Conservation (phyloP, 2,888 invertebrate genomes). For the Heteromurus nitidus region DNA sequence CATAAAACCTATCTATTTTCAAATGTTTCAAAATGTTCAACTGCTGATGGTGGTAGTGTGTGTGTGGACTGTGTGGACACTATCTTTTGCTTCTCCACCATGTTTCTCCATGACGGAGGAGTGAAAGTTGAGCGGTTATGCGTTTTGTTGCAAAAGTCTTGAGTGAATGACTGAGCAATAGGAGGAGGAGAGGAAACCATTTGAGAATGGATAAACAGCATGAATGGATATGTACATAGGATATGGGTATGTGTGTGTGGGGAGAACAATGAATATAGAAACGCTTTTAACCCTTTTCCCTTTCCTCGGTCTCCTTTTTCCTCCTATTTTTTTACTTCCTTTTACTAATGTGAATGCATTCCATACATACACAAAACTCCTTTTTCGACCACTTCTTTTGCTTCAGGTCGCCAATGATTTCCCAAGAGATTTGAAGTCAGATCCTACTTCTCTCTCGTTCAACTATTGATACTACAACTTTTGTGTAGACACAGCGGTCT, state of each 20-base stretch:
- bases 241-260: not conserved
- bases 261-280: not conserved
- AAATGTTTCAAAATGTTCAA: not conserved
- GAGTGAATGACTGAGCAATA: not conserved
- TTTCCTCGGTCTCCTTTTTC: too few species aligned
- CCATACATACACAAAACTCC: conserved; percentile 27
- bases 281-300: conserved; percentile 21
- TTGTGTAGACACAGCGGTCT: too few species aligned
- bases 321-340: conserved; percentile 13
- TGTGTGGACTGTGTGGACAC: not conserved
- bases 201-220: conserved; percentile 16
- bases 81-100: not conserved
- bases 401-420: conserved; percentile 58
- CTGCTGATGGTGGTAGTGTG: conserved; percentile 8
- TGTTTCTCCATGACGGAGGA: not conserved
- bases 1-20: conserved; percentile 19
- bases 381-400: conserved; percentile 54
- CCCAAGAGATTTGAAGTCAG: conserved; percentile 53
- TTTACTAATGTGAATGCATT: conserved; percentile 39
- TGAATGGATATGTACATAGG: not conserved
- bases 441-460: conserved; percentile 27
- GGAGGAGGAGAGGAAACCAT: not conserved
- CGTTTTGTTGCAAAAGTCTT: conserved; percentile 13
- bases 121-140: conserved; percentile 6
- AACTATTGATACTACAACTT: conserved; percentile 25